These are phyloP conservation scores for Eulemur rufifrons DNA, from an alignment of 2,113 vertebrate species.

Conservation along the genomic window DNA sequence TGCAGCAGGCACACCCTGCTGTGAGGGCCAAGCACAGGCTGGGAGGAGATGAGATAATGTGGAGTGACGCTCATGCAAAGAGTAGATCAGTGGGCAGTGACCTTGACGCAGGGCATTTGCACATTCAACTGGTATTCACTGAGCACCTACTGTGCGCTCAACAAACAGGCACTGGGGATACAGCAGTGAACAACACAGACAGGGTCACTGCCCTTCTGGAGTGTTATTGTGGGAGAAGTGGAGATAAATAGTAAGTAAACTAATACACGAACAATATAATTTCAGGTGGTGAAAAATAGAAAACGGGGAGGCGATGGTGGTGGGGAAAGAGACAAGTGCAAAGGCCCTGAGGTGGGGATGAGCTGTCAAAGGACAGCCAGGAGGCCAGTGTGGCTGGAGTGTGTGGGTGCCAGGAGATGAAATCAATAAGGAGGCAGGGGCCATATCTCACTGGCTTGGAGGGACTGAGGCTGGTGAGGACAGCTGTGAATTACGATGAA, in stretches of 20 bases:
- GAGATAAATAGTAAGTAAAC: neutral
- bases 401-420: neutral
- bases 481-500: neutral
- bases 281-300: neutral
- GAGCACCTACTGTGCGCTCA: neutral
- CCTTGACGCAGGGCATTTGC: neutral
- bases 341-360: neutral
- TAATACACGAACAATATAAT: fast-evolving
- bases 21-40: fast-evolving
- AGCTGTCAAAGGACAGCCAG: neutral
- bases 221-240: neutral
- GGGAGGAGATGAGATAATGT: neutral
- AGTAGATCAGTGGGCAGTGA: neutral
- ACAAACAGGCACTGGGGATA: neutral
- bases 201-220: neutral
- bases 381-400: neutral
- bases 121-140: neutral
- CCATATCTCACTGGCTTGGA: neutral
- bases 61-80: neutral
- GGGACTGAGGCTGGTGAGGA: neutral
- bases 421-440: neutral
- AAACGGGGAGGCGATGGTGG: neutral
- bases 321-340: neutral
- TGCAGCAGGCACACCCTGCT: neutral
- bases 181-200: neutral